Percentiles rank a stretch among this genome's conserved stretches.
Conservation (phyloP, 2,888 invertebrate species). For the Drosophila prolongata region DNA sequence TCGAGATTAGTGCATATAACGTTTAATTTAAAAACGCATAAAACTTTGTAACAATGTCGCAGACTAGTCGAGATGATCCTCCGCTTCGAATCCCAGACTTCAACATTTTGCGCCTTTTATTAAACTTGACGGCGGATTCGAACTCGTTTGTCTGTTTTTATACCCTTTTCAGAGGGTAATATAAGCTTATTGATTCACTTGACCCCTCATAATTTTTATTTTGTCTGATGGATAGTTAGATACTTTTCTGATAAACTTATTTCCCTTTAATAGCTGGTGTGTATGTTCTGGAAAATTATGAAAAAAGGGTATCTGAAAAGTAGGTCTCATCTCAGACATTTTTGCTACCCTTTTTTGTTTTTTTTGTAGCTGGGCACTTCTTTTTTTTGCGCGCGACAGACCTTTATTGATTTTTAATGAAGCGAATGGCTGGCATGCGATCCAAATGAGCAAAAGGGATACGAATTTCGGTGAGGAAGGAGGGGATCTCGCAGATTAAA, state of each 20-base stretch:
- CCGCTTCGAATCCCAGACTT: slow-evolving; percentile 25
- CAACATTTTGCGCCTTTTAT: slow-evolving; percentile 73
- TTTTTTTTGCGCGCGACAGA: slow-evolving; percentile 22
- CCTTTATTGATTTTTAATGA: slow-evolving; percentile 83
- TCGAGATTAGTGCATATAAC: slow-evolving; percentile 77
- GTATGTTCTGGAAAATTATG: not conserved
- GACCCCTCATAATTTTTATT: no score
- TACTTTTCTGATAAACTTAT: no score
- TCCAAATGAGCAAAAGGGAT: slow-evolving; percentile 15
- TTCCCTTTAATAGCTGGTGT: no score
- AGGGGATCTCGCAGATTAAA: not conserved
- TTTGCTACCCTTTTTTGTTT: not conserved
- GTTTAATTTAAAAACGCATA: slow-evolving; percentile 80
- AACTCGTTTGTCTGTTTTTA: slow-evolving; percentile 31
- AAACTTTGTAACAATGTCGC: slow-evolving; percentile 78
- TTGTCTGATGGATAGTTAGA: no score
- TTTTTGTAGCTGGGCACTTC: no score
- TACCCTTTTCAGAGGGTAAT: not conserved
- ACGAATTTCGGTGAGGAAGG: slow-evolving; percentile 13
- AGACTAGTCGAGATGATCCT: slow-evolving; percentile 33
- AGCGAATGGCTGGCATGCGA: slow-evolving; percentile 68
- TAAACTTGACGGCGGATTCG: slow-evolving; percentile 30
- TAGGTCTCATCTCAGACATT: no score
- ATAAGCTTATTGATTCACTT: not conserved
- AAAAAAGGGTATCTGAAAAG: not conserved